These are phyloP conservation scores for Nebria salina DNA, from an alignment of 2,888 invertebrate species.

Conservation along the genomic window DNA sequence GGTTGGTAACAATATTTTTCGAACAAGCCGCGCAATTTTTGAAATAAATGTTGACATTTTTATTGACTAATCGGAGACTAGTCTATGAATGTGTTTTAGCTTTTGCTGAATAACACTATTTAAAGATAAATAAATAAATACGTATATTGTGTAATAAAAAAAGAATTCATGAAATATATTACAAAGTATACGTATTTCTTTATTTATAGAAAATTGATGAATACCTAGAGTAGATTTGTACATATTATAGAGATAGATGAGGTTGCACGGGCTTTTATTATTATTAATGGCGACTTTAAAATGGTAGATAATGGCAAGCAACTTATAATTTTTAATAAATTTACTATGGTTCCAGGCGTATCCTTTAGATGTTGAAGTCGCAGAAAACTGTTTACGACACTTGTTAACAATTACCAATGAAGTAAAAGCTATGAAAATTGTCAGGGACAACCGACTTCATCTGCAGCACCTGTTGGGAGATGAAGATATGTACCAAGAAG, in stretches of 20 bases:
- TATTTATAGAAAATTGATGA: no score
- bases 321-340: neutral
- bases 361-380: neutral
- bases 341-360: neutral
- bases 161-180: no score
- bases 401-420: neutral
- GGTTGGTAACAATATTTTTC: no score
- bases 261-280: neutral
- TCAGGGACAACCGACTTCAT: neutral
- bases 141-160: no score
- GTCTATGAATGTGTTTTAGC: no score
- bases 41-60: no score
- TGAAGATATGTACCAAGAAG: neutral
- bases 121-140: no score
- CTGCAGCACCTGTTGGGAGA: neutral
- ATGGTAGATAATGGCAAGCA: neutral
- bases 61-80: no score
- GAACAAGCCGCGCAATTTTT: no score
- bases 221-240: no score
- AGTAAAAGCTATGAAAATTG: neutral
- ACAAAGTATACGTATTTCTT: no score
- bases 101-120: no score
- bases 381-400: neutral
- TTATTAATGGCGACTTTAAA: neutral
- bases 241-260: neutral